Base-by-base conservation (phyloP, 92 coral and sea anemone species). In the Phenganax stokvisi region DNA sequence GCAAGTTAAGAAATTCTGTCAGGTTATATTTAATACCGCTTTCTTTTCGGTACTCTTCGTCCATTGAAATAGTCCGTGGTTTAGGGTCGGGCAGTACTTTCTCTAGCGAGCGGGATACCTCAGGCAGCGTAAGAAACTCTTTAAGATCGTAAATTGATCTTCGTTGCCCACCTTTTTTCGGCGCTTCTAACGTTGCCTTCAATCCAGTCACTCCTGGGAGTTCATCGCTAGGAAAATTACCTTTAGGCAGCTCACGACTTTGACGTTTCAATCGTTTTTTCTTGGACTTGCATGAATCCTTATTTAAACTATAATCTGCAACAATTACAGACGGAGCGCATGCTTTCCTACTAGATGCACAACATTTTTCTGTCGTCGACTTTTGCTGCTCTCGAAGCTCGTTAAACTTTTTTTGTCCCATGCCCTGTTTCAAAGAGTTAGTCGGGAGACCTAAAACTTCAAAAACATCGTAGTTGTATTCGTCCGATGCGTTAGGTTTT, bases 281-380 rank as follows among this genome's bases (percentile, higher is more conserved):
- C 52, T 0, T 29, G 27, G 81, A 54, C 52, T 1, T 29, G 27
- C 69, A 54, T 57, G 56, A 58, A 31, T 76, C 81, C 11, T 76
- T 55, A 37, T 60, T 76, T 31, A 76, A 57, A 29, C 56, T 76
- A 68, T 69, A 76, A 52, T 76, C 81, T 28, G 81, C 81, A 27
- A 76, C 81, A 76, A 76, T 64, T 28, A 76, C 70, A 10, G 81
- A 57, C 53, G 81, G 81, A 57, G 60, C 60, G 25, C 16, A 70
- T 59, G 55, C 8, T 59, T 76, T 76, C 56, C 30, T 44, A 17
- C 55, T 57, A 7, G 54, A 31, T 57, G 56, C 25, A 29, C 28
- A 0, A 56, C 56, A 20, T 31, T 60, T 59, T 16, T 3, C 70
- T 27, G 30, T 52, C 44, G 71, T 12, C 28, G 7, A 6, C 0